Evolutionary conservation across 2,797 vertebrate genomes (phyloP), one percentile per base, ranked within the genome.

Genomic region (Bovichtus variegatus): DNA sequence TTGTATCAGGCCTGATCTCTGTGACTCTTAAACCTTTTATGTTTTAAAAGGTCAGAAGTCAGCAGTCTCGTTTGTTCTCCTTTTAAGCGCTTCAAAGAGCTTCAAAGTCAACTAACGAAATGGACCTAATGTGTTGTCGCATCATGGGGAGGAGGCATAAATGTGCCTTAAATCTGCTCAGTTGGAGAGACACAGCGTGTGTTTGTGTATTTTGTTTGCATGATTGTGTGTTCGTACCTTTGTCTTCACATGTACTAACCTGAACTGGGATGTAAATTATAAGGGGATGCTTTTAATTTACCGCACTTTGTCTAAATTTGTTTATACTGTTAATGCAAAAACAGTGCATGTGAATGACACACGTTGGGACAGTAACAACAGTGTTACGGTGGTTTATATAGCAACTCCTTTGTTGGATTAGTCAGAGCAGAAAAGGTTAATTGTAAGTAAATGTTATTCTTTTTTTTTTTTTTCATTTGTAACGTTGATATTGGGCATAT

Each of bases 41-140:
- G 19, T 27, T 40, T 53, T 41, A 19, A 74, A 70, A 60, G 25
- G 29, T 16, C 25, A 74, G 25, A 63, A 53, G 38, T 81, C 41
- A 9, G 13, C 44, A 31, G 38, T 38, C n/a, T 41, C 25, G 36
- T 23, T 66, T 31, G 19, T 60, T 31, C 21, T 40, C 18, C 34
- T 7, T 53, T 34, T 9, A 34, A 6, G 31, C 31, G n/a, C 18
- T 46, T 36, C 29, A 76, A n/a, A 69, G 31, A 55, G 49, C 18
- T 29, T 54, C 25, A 23, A 43, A 40, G 25, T 64, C 25, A 53
- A 46, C 19, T 9, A 44, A 61, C 2, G 15, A 49, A 34, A 49
- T 41, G 5, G 25, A 59, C 11, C 47, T 16, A 46, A 40, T 50
- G 11, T 34, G 38, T 64, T 31, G n/a, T 50, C 5, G 25, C 25